Conservation (phyloP, 2,888 invertebrate genomes). For the Liodrosophila aerea region DNA sequence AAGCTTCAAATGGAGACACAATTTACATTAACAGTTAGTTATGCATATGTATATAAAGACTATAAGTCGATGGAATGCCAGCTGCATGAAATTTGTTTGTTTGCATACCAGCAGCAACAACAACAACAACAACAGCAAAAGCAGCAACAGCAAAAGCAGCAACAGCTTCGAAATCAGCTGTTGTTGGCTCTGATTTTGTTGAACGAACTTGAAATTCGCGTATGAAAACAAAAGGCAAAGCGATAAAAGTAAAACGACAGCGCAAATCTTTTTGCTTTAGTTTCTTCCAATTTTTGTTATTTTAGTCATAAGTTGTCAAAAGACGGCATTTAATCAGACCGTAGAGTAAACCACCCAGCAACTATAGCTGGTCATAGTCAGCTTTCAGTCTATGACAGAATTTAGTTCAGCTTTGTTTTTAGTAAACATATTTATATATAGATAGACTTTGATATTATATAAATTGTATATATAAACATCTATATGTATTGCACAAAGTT, state of each 20-base stretch:
- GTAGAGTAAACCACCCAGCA: conserved; percentile 19
- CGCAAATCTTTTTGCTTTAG: conserved; percentile 5
- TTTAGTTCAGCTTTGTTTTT: conserved; percentile 43
- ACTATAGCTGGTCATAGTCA: background rate
- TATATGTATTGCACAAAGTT: conserved; percentile 14
- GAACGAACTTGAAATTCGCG: conserved; percentile 63
- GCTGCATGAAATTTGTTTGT: conserved; percentile 41
- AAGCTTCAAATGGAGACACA: conserved; percentile 69
- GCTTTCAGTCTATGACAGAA: conserved; percentile 27
- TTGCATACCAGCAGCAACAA: conserved; percentile 19
- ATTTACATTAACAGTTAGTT: conserved; percentile 76
- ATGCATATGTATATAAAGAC: conserved; percentile 23
- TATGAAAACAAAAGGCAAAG: conserved; percentile 34
- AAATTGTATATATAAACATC: conserved; percentile 9
- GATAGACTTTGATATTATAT: background rate
- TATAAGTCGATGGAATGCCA: conserved; percentile 24
- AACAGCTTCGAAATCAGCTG: conserved; percentile 63
- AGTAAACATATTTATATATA: conserved; percentile 15
- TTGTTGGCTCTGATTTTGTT: conserved; percentile 50
- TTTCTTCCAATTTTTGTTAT: background rate
- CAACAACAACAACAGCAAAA: conserved; percentile 13
- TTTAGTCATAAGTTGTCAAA: conserved; percentile 14
- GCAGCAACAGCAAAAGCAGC: conserved; percentile 8
- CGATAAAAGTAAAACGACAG: conserved; percentile 35
- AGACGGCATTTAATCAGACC: conserved; percentile 41